Evolutionary conservation across 2,888 invertebrate genomes (phyloP).

Genomic region (Drosophila meridiana): DNA sequence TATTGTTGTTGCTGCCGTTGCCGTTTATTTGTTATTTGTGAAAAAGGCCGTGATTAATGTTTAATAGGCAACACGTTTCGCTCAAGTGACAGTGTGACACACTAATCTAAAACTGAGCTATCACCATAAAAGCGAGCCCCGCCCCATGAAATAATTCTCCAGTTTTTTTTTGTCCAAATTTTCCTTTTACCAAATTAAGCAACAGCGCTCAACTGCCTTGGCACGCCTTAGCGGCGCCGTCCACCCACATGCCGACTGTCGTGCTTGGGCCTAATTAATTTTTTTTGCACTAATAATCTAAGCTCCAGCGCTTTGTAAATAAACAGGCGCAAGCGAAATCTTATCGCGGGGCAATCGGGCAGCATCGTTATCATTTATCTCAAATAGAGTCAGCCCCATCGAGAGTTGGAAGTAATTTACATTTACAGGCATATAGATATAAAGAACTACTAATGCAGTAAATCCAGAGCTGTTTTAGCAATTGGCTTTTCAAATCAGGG

Average conservation of each 20-base stretch:
- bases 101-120: slow-evolving; percentile 49
- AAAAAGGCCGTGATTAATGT: slow-evolving; percentile 65
- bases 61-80: slow-evolving; percentile 42
- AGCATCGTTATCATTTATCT: slow-evolving; percentile 43
- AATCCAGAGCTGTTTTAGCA: background rate
- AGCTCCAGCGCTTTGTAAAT: slow-evolving; percentile 58
- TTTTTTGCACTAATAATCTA: slow-evolving; percentile 62
- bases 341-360: slow-evolving; percentile 38
- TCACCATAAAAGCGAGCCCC: slow-evolving; percentile 48
- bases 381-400: slow-evolving; percentile 10
- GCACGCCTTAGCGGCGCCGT: slow-evolving; percentile 33
- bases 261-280: slow-evolving; percentile 71
- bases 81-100: slow-evolving; percentile 59
- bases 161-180: slow-evolving; percentile 7
- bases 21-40: slow-evolving; percentile 41
- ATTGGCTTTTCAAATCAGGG: background rate
- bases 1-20: slow-evolving; percentile 23
- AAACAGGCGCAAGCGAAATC: slow-evolving; percentile 43
- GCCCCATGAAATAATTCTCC: slow-evolving; percentile 44
- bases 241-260: slow-evolving; percentile 41
- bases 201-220: slow-evolving; percentile 38
- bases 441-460: background rate
- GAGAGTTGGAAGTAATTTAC: background rate
- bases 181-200: slow-evolving; percentile 52
- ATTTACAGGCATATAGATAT: background rate